These are phyloP conservation scores for Aleiodes testaceus DNA, from an alignment of 2,888 invertebrate genomes.

Conservation along the genomic window DNA sequence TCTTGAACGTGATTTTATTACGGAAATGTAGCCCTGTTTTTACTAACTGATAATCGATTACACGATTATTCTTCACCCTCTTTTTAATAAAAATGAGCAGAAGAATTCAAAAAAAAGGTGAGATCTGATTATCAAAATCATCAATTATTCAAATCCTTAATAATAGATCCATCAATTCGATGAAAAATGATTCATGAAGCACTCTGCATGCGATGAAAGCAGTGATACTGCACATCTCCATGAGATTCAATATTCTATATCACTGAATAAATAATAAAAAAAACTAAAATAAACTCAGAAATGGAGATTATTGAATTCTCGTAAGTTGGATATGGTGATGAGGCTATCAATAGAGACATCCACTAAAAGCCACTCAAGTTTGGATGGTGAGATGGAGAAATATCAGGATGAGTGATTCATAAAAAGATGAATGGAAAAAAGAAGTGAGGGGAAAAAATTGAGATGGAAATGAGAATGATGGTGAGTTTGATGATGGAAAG, in stretches of 20 bases:
- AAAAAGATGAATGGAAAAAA: conserved; percentile 18
- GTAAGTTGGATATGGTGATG: conserved; percentile 11
- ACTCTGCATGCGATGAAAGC: no score
- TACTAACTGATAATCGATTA: no score
- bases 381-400: conserved; percentile 1
- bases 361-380: conserved; percentile 14
- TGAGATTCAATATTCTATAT: not conserved
- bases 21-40: not conserved
- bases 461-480: conserved; percentile 9
- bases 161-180: no score
- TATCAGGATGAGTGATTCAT: conserved; percentile 15
- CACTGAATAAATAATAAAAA: not conserved
- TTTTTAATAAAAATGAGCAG: no score
- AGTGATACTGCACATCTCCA: not conserved
- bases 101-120: no score
- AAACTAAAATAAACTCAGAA: not conserved
- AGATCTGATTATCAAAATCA: no score
- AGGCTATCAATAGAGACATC: conserved; percentile 22
- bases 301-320: not conserved
- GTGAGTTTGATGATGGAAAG: not conserved
- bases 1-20: not conserved
- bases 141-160: no score
- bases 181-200: no score
- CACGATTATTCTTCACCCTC: no score
- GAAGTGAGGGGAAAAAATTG: conserved; percentile 2